Conservation (phyloP, 2,797 vertebrate genomes). For the Melanotaenia maccullochi region DNA sequence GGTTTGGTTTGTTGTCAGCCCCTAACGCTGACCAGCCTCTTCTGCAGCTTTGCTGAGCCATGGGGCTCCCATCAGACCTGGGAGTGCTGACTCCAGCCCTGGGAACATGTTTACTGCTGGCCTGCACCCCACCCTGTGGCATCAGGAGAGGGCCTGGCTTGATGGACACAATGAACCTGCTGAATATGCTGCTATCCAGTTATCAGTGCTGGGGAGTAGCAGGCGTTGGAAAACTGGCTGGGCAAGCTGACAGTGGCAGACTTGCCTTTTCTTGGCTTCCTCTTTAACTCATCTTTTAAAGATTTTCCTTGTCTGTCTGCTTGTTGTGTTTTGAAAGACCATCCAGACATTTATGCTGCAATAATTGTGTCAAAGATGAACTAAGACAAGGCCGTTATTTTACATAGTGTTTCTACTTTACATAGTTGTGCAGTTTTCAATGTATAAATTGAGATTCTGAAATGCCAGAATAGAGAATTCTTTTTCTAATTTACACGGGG, state of each 20-base stretch:
- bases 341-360: background rate
- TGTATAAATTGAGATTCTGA: conserved; percentile 14
- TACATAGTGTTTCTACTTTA: background rate
- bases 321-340: conserved; percentile 23
- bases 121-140: conserved; percentile 64
- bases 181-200: conserved; percentile 78
- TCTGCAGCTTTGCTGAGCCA: conserved; percentile 84
- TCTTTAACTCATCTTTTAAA: conserved; percentile 27
- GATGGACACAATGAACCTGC: conserved; percentile 85
- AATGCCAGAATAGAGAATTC: conserved; percentile 1
- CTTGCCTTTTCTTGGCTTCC: conserved; percentile 32
- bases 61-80: conserved; percentile 73
- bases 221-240: conserved; percentile 49
- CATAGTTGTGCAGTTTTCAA: conserved; percentile 5
- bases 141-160: conserved; percentile 60
- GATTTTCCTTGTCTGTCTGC: conserved; percentile 36
- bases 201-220: conserved; percentile 41
- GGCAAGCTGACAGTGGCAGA: conserved; percentile 46
- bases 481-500: conserved; percentile 14
- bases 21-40: conserved; percentile 82
- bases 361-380: background rate
- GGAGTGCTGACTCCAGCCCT: conserved; percentile 86
- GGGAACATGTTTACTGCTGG: conserved; percentile 82
- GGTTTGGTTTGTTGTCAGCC: conserved; percentile 75
- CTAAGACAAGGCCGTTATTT: background rate